A percentile compares a stretch with the other conserved stretches of the same genome.
Evolutionary conservation across 1,140 invertebrate genomes (phyloP).

Genomic region (Coelopa frigida): DNA sequence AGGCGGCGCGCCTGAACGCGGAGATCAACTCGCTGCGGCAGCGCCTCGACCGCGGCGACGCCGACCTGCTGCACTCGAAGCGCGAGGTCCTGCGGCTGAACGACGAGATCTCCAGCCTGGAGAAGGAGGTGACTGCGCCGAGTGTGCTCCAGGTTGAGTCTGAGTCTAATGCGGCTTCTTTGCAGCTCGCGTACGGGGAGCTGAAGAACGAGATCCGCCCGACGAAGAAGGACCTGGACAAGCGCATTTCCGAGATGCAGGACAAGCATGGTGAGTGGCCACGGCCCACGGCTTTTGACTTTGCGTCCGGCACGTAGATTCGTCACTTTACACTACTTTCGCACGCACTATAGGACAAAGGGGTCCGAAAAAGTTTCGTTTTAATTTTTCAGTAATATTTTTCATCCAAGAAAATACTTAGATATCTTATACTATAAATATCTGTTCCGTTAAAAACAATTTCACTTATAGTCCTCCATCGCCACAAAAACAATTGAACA

Average conservation of each 20-base stretch:
- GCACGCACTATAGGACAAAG: too few species aligned
- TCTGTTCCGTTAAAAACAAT: too few species aligned
- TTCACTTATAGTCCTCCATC: too few species aligned
- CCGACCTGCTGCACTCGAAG: constrained; percentile 66
- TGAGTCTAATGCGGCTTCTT: constrained; percentile 10
- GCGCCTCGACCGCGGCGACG: constrained; percentile 67
- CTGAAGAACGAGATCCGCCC: constrained; percentile 50
- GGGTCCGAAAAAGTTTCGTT: too few species aligned
- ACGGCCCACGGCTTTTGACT: too few species aligned
- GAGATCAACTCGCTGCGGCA: constrained; percentile 71
- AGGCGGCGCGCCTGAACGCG: constrained; percentile 61
- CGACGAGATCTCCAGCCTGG: constrained; percentile 66
- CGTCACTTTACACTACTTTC: too few species aligned
- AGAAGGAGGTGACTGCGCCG: constrained; percentile 61
- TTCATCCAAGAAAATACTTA: too few species aligned
- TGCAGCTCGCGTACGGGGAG: constrained; percentile 45
- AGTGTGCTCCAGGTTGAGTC: neutral
- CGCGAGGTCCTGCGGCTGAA: constrained; percentile 65
- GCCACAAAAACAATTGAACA: too few species aligned
- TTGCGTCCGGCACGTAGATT: too few species aligned
- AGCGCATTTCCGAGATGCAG: constrained; percentile 68
- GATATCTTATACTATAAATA: too few species aligned
- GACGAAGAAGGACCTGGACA: constrained; percentile 60
- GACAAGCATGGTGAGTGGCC: constrained; percentile 72
- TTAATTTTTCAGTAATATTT: too few species aligned